These are phyloP conservation scores for Sussaba pulchella DNA, from an alignment of 2,888 invertebrate genomes.

Conservation along the genomic window DNA sequence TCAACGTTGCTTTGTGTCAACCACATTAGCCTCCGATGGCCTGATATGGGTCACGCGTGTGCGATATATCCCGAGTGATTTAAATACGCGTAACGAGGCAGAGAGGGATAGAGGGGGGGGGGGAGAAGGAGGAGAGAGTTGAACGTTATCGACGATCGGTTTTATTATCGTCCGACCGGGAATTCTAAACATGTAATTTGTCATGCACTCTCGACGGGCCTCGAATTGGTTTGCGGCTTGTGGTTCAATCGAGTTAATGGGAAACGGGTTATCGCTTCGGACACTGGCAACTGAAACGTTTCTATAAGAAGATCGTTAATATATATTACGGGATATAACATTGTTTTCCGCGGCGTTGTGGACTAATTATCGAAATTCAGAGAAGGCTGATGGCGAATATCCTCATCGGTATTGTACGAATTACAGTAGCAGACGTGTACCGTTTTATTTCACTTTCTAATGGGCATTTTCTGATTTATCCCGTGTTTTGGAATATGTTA, in stretches of 20 bases:
- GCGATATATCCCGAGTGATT: constrained; percentile 56
- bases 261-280: constrained; percentile 56
- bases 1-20: neutral
- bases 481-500: no score
- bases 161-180: constrained; percentile 62
- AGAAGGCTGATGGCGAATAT: no score
- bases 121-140: constrained; percentile 12
- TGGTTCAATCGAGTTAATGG: constrained; percentile 67
- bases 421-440: no score
- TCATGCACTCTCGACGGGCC: constrained; percentile 67
- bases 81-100: constrained; percentile 49
- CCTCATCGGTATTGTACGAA: no score
- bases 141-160: constrained; percentile 62
- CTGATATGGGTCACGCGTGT: no score
- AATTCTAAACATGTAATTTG: constrained; percentile 69
- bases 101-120: constrained; percentile 12
- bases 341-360: no score
- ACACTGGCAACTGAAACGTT: constrained; percentile 22
- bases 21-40: neutral
- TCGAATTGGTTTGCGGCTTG: constrained; percentile 67
- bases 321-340: no score
- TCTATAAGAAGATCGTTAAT: constrained; percentile 1
- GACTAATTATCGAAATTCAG: no score
- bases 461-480: no score
- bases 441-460: no score